phyloP scores from a whole-genome alignment of 2,797 vertebrate species.

The Masticophis lateralis region DNA sequence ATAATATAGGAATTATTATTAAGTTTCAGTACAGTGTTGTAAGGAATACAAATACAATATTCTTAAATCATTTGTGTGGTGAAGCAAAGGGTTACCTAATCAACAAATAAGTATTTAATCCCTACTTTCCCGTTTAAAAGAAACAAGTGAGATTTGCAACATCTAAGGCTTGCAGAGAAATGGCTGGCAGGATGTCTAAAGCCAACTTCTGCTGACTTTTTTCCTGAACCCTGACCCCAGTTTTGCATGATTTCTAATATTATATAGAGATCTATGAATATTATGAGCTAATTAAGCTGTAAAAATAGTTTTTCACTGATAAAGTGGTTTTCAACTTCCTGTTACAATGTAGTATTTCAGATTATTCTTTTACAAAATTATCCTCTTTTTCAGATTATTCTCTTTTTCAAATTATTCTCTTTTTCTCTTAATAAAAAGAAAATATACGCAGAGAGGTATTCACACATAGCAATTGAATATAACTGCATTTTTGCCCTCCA shows the following conservation, averaged over 20 bases:
- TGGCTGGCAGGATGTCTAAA: not conserved
- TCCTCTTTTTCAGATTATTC: no score
- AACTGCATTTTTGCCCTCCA: no score
- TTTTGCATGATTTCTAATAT: not conserved
- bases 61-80: not conserved
- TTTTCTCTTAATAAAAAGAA: no score
- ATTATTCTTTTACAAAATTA: not conserved
- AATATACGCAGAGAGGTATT: no score
- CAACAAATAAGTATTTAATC: not conserved
- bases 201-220: not conserved
- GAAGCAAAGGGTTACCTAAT: not conserved
- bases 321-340: not conserved
- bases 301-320: not conserved
- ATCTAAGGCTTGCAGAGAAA: not conserved
- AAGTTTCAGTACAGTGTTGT: not conserved
- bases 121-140: not conserved
- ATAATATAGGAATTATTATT: not conserved
- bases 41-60: not conserved
- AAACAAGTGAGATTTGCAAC: not conserved
- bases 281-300: not conserved
- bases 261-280: not conserved
- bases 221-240: not conserved
- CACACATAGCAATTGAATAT: no score
- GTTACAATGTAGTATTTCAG: not conserved
- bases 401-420: no score